Base-by-base conservation (phyloP, 1,140 invertebrate genomes). In the Lasaia peninsularis region DNA sequence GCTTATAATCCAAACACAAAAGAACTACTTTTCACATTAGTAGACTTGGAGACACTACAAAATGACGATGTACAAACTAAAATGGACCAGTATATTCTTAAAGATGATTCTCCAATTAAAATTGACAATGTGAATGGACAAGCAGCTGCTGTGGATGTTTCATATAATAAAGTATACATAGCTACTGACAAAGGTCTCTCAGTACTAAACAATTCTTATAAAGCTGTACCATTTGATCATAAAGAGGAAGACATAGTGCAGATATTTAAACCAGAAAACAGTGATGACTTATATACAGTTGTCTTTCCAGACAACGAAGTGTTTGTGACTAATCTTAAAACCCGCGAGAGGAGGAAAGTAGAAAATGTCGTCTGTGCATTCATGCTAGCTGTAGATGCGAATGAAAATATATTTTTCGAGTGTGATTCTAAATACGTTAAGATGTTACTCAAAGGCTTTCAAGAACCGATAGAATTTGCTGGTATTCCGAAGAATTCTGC, bases 371-470 rank as follows among this genome's bases (percentile, higher is more conserved):
- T 80, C 0, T 88, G 81, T 56, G 81, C 83, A 6, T 86, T 71
- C 28, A 79, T 86, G 20, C 8, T 88, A 20, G 79, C 78, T 20
- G 82, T 86, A 1, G 86, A 88, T 55, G 56, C 58, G 5, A 60
- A 78, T 0, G 75, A 75, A 2, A 88, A 88, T 73, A 63, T 88
- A 35, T 88, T 65, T 58, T 88, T 81, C 11, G 83, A 88, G 71
- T 86, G 86, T 33, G 82, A 88, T 64, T 79, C 81, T 0, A 86
- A 88, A 52, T 86, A 85, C 48, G 76, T 88, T 6, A 86, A 86
- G 53, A 73, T 88, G 34, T 52, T 86, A 34, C 62, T 86, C 0
- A 86, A 78, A 77, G 81, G 69, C 50, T 88, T 84, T 52, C 71
- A 79, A 50, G 86, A 88, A 18, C 74, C 86, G 7, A 78, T 88